Evolutionary conservation across 2,888 invertebrate genomes (phyloP).

Genomic region (Zygogramma bicolorata): DNA sequence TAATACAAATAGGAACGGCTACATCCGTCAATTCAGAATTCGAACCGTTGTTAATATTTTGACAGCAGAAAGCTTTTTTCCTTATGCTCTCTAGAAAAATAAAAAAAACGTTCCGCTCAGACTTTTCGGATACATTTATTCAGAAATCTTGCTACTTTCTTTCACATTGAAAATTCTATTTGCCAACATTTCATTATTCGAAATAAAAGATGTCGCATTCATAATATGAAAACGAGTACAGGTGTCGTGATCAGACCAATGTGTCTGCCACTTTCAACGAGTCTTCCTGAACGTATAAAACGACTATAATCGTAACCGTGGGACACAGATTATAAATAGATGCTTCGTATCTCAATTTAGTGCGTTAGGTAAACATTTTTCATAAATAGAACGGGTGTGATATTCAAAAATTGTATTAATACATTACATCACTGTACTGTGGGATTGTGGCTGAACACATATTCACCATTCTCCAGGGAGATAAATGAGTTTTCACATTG

Average conservation of each 20-base stretch:
- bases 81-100: too few relatives aligned
- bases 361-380: conserved; percentile 47
- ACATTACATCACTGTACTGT: conserved; percentile 34
- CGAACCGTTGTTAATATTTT: too few relatives aligned
- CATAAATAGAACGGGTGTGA: conserved; percentile 42
- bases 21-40: too few relatives aligned
- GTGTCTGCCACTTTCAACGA: not conserved
- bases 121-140: too few relatives aligned
- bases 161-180: too few relatives aligned
- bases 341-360: conserved; percentile 49
- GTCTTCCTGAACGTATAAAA: conserved; percentile 29
- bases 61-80: too few relatives aligned
- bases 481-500: not conserved
- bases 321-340: conserved; percentile 45
- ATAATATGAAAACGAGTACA: too few relatives aligned
- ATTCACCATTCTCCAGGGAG: not conserved
- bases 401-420: conserved; percentile 40
- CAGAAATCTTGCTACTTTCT: too few relatives aligned
- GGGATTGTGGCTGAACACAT: not conserved
- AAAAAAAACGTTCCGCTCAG: too few relatives aligned
- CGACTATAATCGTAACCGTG: conserved; percentile 27
- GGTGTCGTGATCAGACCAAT: not conserved
- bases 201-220: too few relatives aligned
- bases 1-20: too few relatives aligned
- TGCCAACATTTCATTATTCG: too few relatives aligned